Base-by-base conservation (phyloP, 2,888 invertebrate species). In the Ectropis crepuscularia region DNA sequence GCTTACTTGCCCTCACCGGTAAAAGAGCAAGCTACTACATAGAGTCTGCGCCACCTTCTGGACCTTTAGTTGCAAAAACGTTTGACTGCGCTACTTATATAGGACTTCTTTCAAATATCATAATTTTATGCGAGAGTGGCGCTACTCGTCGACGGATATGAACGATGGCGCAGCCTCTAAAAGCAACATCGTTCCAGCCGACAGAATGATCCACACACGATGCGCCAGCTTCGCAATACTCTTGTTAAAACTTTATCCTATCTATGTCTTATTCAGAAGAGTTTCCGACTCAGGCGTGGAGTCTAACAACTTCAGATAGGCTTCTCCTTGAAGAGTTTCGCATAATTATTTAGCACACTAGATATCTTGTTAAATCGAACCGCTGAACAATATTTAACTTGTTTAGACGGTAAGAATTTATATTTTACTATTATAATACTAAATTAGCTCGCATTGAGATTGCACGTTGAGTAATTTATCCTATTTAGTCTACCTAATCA, bases 161-260 rank as follows among this genome's bases (percentile, higher is more conserved):
- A 6, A 10, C 41, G 5, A 41, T 7, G 10, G 41, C 9, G 41
- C 7, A 10, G 10, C 10, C 41, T 41, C 9, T 41, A 9, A 41
- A 10, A 41, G 46, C 46, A 54, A 54, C 54, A 46, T 38, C 46
- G 54, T 38, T 53, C 37, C 54, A 11, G 5, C 42, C 58, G 39
- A 53, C 36, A 58, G 48, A 57, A 48, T 48, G 48, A 39, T 62
- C 12, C 38, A 61, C 45, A 55, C 7, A 57, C 36, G 37, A 54
- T 38, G 38, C 36, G 16, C 43, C 28, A 36, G 42, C 45, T 46
- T 37, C 54, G 54, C 54, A 54, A 54, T 45, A 54, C 46, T 54
- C 45, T 54, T 54, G 54, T 54, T 54, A 54, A 54, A 54, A 54
- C 54, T 54, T 54, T 46, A 46, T 54, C 54, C 54, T 54, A 46